Evolutionary conservation across 2,888 invertebrate species (phyloP), one percentile per base, ranked within the genome.

Genomic region (Bhutanitis thaidina): DNA sequence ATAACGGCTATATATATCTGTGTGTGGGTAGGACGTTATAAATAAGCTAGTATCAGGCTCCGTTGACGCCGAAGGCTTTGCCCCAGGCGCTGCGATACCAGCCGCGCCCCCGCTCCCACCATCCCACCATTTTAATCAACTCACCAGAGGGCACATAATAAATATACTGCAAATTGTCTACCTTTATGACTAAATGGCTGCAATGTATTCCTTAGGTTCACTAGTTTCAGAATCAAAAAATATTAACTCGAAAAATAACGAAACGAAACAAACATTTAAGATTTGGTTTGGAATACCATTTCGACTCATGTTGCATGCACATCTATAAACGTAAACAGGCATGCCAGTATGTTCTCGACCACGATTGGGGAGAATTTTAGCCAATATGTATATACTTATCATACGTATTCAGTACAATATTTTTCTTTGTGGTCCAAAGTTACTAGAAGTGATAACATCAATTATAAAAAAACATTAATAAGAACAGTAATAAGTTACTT

Each of bases 41-140:
- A 41, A 41, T 29, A 29, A 15, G 41, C 15, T n/a, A 14, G 15
- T 41, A 41, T 41, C 15, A 16, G 27, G 20, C 20, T 20, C 16
- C 20, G 8, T 25, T 25, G 12, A 2, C 9, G 27, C 39, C 25
- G 13, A 12, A 16, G 38, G 38, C 20, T 10, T n/a, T 12, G 30
- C 38, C 20, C 7, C 15, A n/a, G 40, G 34, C 48, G 25, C 32
- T 39, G 35, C 27, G 27, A 12, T 39, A 16, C 8, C 3, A 25
- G 37, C 20, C 30, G 10, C 16, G 16, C 29, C 29, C n/a, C 36
- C 36, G 13, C 7, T 9, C 14, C 16, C 35, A n/a, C 12, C 16
- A 49, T 51, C 60, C 63, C 61, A 60, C 68, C 65, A 62, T 69
- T 71, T 74, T 74, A 74, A 74, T 73, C 67, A 75, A 68, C 65